Conservation (phyloP, 2,113 vertebrate species). For the Pyxicephalus adspersus region DNA sequence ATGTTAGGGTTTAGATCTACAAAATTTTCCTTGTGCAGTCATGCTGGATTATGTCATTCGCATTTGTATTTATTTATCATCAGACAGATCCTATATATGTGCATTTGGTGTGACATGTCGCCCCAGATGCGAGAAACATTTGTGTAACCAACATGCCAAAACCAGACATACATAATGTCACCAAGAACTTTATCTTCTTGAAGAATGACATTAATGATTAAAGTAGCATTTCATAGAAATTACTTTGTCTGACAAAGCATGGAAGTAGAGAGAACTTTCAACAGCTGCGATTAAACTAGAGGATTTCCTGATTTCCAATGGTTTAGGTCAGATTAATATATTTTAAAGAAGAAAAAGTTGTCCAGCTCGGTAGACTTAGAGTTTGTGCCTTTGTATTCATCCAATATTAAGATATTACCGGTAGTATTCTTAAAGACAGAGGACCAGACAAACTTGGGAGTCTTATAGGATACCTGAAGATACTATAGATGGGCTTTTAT, state of each 20-base stretch:
- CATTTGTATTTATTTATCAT: background rate
- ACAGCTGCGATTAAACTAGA: conserved; percentile 31
- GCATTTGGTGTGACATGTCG: background rate
- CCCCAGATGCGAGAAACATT: background rate
- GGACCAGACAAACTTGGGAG: background rate
- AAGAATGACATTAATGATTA: background rate
- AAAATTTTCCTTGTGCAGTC: no score
- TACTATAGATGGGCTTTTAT: no score
- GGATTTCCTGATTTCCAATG: conserved; percentile 48
- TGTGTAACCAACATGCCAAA: background rate
- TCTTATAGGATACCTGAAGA: no score
- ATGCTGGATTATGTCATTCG: no score
- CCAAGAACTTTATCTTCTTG: background rate
- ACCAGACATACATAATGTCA: conserved; percentile 1
- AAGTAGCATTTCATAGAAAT: background rate
- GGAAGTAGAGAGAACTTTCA: conserved; percentile 1
- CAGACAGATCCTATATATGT: background rate
- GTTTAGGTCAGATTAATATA: conserved; percentile 14
- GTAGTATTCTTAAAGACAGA: background rate
- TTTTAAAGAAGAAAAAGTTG: background rate
- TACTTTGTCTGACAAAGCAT: background rate
- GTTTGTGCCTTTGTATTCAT: background rate
- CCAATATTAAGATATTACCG: background rate
- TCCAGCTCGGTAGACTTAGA: background rate
- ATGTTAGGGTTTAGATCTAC: no score